Base-by-base conservation (phyloP, 2,113 vertebrate genomes). In the Pelodiscus sinensis region DNA sequence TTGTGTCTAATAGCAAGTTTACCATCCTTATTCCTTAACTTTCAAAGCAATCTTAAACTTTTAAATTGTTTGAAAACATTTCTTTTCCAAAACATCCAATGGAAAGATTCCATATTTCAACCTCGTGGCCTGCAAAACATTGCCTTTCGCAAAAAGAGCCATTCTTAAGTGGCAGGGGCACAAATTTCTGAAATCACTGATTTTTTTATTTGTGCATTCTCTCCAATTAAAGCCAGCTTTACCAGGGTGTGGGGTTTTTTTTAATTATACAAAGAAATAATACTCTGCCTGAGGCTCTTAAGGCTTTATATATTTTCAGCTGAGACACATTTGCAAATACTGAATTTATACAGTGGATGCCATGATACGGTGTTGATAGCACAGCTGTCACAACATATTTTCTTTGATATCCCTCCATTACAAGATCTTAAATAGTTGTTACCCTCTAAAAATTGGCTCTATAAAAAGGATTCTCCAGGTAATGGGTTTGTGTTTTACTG, bases 391-490 rank as follows among this genome's bases (percentile, higher is more conserved):
- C 82, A n/a, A n/a, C 4, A 1, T 82, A 18, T 82, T 88, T 93
- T 71, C 38, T 86, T 71, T 95, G 24, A 71, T 27, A 81, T 90
- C 24, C 9, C 62, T 88, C 85, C 27, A 51, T 85, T 86, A 44
- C 13, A 68, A 24, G 10, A 5, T 31, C 91, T 90, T 58, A 9
- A 65, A 93, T 79, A 87, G 38, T 93, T 93, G 83, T 65, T 88
- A 22, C 86, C 90, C 55, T 81, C 78, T 94, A 55, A 82, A 21
- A 92, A 89, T 65, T 83, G 93, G 82, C 50, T 55, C 24, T 85
- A n/a, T 82, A 81, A 31, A 84, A 90, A 83, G 78, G 3, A 18
- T 77, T 31, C n/a, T 38, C 54, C 9, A 14, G 8, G n/a, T 80
- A 52, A 25, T 56, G 22, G 71, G 56, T 10, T 38, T 86, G 8